phyloP scores from a whole-genome alignment of 2,113 vertebrate genomes.

The Heterotis niloticus region DNA sequence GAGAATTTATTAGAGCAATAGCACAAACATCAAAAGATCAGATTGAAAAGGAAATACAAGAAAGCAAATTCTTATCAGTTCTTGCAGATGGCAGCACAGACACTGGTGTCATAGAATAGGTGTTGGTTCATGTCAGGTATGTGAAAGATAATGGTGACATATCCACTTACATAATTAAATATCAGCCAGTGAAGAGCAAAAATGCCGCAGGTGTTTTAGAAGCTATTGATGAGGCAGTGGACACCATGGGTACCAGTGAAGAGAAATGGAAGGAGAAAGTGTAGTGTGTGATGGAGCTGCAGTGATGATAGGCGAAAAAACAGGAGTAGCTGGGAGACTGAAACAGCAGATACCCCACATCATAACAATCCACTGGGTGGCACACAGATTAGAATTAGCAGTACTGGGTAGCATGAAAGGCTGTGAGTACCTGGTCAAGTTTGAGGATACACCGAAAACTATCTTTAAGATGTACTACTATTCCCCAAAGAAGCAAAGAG shows the following conservation, averaged over 20 bases:
- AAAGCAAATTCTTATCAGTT: no score
- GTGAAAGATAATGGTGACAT: no score
- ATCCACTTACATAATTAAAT: no score
- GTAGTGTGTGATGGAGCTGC: constrained; percentile 19
- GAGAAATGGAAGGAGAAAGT: constrained; percentile 23
- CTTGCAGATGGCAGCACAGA: no score
- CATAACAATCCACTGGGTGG: constrained; percentile 22
- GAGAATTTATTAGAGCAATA: no score
- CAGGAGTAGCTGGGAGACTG: constrained; percentile 26
- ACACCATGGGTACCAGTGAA: constrained; percentile 8
- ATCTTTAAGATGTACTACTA: constrained; percentile 25
- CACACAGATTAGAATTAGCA: constrained; percentile 22
- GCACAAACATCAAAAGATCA: no score
- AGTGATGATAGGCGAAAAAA: constrained; percentile 25
- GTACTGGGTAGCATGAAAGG: constrained; percentile 15
- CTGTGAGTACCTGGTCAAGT: constrained; percentile 10
- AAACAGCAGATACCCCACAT: constrained; percentile 24
- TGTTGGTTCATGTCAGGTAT: no score
- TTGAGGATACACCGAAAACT: constrained; percentile 13
- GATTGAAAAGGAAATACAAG: no score
- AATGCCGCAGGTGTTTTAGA: no score
- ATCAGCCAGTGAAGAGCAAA: no score
- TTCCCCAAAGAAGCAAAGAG: constrained; percentile 21
- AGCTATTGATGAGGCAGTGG: no score
- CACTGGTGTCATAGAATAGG: no score